Percentiles rank a stretch among this genome's conserved stretches.
Evolutionary conservation across 2,797 vertebrate species (phyloP).

Genomic region (Alosa sapidissima): DNA sequence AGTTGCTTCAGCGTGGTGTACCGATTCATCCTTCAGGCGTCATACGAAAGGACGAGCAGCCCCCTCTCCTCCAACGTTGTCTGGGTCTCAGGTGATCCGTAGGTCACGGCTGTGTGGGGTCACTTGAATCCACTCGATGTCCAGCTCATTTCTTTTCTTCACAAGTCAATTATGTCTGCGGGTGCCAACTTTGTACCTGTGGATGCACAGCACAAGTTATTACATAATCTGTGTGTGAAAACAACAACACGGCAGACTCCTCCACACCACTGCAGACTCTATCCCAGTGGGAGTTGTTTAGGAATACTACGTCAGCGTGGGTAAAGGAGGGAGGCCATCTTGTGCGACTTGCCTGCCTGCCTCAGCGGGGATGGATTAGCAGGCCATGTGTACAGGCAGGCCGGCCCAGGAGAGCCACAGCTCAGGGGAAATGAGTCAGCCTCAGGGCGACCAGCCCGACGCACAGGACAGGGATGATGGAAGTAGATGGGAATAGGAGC

Average conservation of each 20-base stretch:
- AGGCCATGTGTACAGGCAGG: neutral
- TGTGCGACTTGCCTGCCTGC: slow-evolving; percentile 23
- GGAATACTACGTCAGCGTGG: neutral
- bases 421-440: slow-evolving; percentile 61
- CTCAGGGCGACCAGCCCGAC: slow-evolving; percentile 60
- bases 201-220: neutral
- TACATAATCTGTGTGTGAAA: neutral
- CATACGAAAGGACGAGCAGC: slow-evolving; percentile 35
- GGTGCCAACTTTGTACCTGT: neutral
- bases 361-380: slow-evolving; percentile 45
- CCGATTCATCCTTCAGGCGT: slow-evolving; percentile 85
- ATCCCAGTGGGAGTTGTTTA: slow-evolving; percentile 1
- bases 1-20: slow-evolving; percentile 93
- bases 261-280: neutral
- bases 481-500: slow-evolving; percentile 69
- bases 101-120: neutral
- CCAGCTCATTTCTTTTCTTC: neutral
- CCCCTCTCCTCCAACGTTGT: neutral
- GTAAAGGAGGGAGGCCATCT: slow-evolving; percentile 2
- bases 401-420: slow-evolving; percentile 40
- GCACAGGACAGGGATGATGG: slow-evolving; percentile 29
- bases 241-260: neutral
- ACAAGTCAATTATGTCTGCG: neutral
- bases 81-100: neutral
- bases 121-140: neutral